Evolutionary conservation across 1,140 invertebrate species (phyloP), one percentile per base, ranked within the genome.

Genomic region (Drosophila orena): DNA sequence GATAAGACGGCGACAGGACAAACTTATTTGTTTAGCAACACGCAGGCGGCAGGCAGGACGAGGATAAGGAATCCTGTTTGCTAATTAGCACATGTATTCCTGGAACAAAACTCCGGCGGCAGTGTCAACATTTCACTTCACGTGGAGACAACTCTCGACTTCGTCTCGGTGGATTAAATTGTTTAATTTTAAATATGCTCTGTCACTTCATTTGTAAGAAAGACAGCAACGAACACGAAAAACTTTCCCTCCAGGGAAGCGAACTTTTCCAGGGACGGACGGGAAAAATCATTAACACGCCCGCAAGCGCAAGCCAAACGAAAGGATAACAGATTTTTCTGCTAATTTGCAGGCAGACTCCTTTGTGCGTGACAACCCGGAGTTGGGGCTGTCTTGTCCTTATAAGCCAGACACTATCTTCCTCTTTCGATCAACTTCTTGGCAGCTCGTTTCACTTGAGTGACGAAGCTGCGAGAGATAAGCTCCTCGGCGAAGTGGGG

Each of bases 321-420:
- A 90, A 91, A 91, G 90, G 90, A 91, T 91, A 91, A 91, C 90
- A 91, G 90, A 91, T 91, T 91, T 88, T 91, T 91, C 90, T 91
- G 89, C 89, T 91, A 91, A 91, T 91, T 91, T 91, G 89, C 64
- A 79, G 79, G 74, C 84, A 81, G 74, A 91, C 78, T 85, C 85
- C 86, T 91, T 91, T 90, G 90, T 91, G 90, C 90, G 81, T 91
- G 90, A 91, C 85, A 81, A 74, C 61, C 15, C 37, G 34, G 22
- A 50, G 64, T 35, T 8, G 61, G 60, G 62, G 46, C 57, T 44
- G 72, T 59, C 70, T 47, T 43, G 64, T 60, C 62, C 56, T 37
- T 60, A 47, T 40, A 66, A 66, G 62, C 64, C 74, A 70, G 75
- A 86, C 78, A 86, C 76, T 86, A 88, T 88, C 84, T 71, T 62